Evolutionary conservation across 2,888 invertebrate genomes (phyloP).

Genomic region (Ischnus inquisitorius): DNA sequence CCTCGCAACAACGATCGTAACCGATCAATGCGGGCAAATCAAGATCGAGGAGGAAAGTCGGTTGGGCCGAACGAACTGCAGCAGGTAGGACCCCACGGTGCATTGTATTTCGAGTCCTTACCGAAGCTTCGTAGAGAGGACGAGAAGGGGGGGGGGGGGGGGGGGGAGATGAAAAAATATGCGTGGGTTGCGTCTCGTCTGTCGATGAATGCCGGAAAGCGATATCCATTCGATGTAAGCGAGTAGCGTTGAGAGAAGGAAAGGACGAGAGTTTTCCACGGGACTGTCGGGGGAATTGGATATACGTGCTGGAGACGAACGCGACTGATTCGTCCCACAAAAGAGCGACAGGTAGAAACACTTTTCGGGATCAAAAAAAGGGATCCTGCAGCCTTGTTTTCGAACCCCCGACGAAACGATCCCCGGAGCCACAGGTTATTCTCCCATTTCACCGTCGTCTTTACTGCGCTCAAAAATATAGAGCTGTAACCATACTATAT

Average conservation of each 20-base stretch:
- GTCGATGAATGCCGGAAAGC: constrained; percentile 37
- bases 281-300: constrained; percentile 53
- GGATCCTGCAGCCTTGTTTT: constrained; percentile 38
- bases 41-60: constrained; percentile 81
- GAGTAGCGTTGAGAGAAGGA: not conserved
- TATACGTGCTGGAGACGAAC: constrained; percentile 56
- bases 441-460: constrained; percentile 37
- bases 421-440: constrained; percentile 52
- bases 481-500: not conserved
- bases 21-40: constrained; percentile 74
- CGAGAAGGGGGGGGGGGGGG: constrained; percentile 29
- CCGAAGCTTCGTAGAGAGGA: constrained; percentile 39
- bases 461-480: constrained; percentile 4
- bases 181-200: constrained; percentile 54
- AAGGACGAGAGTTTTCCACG: constrained; percentile 48
- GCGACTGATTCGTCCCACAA: constrained; percentile 74
- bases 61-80: constrained; percentile 52
- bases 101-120: constrained; percentile 45
- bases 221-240: constrained; percentile 31
- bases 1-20: constrained; percentile 58
- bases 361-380: constrained; percentile 70
- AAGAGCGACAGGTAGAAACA: constrained; percentile 83
- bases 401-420: constrained; percentile 40
- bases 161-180: constrained; percentile 50
- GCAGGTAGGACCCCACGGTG: constrained; percentile 71